Evolutionary conservation across 2,888 invertebrate genomes (phyloP).

Genomic region (Steromphala cineraria): DNA sequence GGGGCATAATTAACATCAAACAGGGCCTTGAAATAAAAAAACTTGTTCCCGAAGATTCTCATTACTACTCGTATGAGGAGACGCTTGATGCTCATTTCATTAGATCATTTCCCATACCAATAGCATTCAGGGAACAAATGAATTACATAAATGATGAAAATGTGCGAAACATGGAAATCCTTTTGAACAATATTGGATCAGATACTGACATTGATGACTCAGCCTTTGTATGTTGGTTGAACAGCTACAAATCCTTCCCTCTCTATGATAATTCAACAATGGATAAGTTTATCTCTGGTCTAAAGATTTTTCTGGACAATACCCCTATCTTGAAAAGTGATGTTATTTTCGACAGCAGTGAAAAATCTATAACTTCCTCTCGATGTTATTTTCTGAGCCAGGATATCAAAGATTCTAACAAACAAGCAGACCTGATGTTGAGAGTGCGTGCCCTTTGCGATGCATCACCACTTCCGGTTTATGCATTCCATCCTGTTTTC

Average conservation of each 20-base stretch:
- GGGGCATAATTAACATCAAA: not conserved
- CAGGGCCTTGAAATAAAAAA: constrained; percentile 54
- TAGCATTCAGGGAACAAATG: constrained; percentile 34
- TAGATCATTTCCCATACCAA: constrained; percentile 39
- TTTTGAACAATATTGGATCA: not conserved
- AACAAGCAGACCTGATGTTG: constrained; percentile 59
- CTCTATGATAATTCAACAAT: not conserved
- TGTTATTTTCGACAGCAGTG: constrained; percentile 36
- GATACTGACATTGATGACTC: not conserved
- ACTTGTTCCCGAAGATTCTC: constrained; percentile 55
- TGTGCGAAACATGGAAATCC: not conserved
- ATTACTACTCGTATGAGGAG: constrained; percentile 46
- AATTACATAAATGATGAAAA: constrained; percentile 29
- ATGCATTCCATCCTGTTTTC: constrained; percentile 54
- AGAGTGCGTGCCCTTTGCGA: constrained; percentile 49
- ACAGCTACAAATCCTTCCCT: not conserved
- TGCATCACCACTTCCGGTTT: constrained; percentile 42
- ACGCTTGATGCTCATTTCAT: constrained; percentile 39
- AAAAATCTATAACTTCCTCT: constrained; percentile 83
- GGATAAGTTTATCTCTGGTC: constrained; percentile 19
- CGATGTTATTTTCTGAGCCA: constrained; percentile 91
- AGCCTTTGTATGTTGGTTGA: constrained; percentile 18
- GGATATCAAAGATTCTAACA: constrained; percentile 86
- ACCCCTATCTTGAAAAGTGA: constrained; percentile 43
- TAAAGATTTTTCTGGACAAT: constrained; percentile 26